phyloP scores from a whole-genome alignment of 2,888 invertebrate genomes.

The Philopedon plagiatum region DNA sequence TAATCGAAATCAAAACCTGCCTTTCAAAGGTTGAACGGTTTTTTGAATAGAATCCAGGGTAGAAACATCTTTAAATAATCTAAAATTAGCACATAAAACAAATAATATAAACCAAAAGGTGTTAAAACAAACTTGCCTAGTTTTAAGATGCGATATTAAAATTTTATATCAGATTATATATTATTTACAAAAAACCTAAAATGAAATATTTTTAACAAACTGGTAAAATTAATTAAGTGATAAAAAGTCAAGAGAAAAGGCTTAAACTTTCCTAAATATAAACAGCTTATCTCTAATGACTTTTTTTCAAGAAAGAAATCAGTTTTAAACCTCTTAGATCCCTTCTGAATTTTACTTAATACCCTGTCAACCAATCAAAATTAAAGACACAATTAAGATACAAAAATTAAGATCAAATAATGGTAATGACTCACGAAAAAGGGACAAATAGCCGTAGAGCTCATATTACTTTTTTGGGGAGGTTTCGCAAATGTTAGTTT shows the following conservation, averaged over 20 bases:
- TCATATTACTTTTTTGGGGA: conserved; percentile 19
- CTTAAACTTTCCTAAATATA: neutral
- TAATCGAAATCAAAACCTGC: too few species aligned
- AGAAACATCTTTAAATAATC: too few species aligned
- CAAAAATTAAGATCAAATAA: conserved; percentile 32
- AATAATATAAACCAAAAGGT: too few species aligned
- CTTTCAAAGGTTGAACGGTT: too few species aligned
- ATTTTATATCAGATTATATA: too few species aligned
- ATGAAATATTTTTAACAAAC: too few species aligned
- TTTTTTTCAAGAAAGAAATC: conserved; percentile 24
- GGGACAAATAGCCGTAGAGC: conserved; percentile 23
- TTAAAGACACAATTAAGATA: conserved; percentile 40
- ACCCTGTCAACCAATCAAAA: conserved; percentile 40
- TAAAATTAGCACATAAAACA: too few species aligned
- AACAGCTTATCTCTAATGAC: conserved; percentile 25
- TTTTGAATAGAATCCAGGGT: too few species aligned
- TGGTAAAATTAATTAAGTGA: too few species aligned
- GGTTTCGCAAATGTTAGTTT: neutral
- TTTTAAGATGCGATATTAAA: too few species aligned
- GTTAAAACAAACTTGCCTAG: too few species aligned
- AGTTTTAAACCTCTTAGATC: neutral
- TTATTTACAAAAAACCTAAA: too few species aligned
- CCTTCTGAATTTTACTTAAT: conserved; percentile 16
- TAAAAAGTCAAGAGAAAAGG: neutral
- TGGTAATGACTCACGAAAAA: conserved; percentile 21